phyloP scores from a whole-genome alignment of 2,113 vertebrate genomes.

The Theristicus caerulescens region DNA sequence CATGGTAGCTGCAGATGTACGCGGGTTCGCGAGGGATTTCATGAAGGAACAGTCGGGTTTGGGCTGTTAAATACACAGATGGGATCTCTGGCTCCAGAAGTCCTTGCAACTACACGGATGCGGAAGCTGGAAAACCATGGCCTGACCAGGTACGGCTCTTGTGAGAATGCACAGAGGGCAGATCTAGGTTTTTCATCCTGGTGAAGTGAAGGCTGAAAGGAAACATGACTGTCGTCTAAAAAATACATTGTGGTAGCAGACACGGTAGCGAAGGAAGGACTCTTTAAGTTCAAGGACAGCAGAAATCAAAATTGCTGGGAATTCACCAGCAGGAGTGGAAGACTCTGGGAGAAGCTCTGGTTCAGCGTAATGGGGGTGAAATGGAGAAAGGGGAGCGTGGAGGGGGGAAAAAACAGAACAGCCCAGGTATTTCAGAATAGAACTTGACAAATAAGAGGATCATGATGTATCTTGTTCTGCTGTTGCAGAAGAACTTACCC shows the following conservation, averaged over 20 bases:
- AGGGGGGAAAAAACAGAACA: too few relatives aligned
- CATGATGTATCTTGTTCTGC: not conserved
- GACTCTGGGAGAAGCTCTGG: not conserved
- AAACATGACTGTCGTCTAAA: not conserved
- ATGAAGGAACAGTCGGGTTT: not conserved
- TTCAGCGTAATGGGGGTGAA: not conserved
- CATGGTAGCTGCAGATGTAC: not conserved
- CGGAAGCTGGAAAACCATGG: not conserved
- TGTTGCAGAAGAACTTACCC: not conserved
- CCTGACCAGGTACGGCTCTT: not conserved
- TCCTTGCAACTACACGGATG: not conserved
- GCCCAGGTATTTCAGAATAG: not conserved
- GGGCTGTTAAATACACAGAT: not conserved
- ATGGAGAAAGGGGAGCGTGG: not conserved
- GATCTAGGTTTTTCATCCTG: not conserved
- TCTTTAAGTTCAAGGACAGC: not conserved
- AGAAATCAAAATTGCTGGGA: not conserved
- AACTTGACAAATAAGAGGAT: not conserved
- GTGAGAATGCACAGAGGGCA: not conserved
- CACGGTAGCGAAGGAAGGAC: not conserved
- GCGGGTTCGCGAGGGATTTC: fast-evolving
- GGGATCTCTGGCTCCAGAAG: not conserved
- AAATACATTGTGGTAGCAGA: not conserved
- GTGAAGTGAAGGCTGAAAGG: not conserved
- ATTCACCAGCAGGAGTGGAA: not conserved